Base-by-base conservation (phyloP, 2,888 invertebrate species). In the Petrolisthes manimaculis region DNA sequence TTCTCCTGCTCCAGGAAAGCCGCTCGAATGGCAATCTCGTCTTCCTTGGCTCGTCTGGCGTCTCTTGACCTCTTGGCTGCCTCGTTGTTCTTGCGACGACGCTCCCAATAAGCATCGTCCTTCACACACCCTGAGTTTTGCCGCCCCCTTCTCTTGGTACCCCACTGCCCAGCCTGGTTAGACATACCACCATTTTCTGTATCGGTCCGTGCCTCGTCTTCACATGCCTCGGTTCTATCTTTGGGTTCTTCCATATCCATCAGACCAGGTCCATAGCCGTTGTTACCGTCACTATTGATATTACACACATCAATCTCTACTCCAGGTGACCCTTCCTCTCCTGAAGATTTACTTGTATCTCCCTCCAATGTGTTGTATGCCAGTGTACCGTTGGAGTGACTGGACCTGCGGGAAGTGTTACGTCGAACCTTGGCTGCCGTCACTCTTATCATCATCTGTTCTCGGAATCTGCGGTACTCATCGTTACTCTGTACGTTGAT, bases 21-120 rank as follows among this genome's bases (percentile, higher is more conserved):
- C 0, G 97, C 97, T 88, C 97, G 94, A 74, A 98, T 96, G 0
- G 98, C 97, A 83, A 98, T 96, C 92, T 97, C 97, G 91, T 98
- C 97, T 93, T 99, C 98, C 92, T 98, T 97, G 77, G 96, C 95
- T 92, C 97, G 94, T 89, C 99, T 94, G 0, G 97, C 95, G 92
- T 99, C 98, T 4, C 99, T 94, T 0, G 98, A 98, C 91, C 97
- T 95, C 93, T 99, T 99, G 0, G 99, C 99, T 0, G 99, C 98
- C 91, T 96, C 97, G 93, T 99, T 99, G 93, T 99, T 99, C 92
- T 97, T 97, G 91, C 96, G 95, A 12, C 98, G 94, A 86, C 97
- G 95, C 92, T 97, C 97, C 94, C 96, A 96, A 92, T 99, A 99
- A 0, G 96, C 95, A 4, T 96, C 96, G 92, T 98, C 97, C 92